Conservation (phyloP, 2,797 vertebrate genomes). For the Cuculus canorus region DNA sequence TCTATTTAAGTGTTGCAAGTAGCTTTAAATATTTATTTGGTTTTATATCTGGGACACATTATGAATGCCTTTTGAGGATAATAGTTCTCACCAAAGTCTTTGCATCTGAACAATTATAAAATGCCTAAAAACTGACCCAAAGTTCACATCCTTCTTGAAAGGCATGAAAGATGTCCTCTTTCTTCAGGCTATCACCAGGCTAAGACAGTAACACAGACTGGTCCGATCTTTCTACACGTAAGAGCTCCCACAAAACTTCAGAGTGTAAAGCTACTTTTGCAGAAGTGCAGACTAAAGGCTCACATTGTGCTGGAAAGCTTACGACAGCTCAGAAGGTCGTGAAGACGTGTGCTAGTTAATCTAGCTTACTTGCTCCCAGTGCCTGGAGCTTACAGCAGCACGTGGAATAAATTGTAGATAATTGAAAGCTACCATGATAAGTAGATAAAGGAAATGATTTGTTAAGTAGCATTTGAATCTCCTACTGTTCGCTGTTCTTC, state of each 20-base stretch:
- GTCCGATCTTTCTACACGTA: background rate
- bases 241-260: background rate
- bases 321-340: background rate
- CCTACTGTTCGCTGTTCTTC: background rate
- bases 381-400: background rate
- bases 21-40: background rate
- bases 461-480: background rate
- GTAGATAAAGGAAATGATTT: background rate
- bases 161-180: background rate
- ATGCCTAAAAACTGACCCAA: background rate
- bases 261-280: background rate
- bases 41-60: background rate
- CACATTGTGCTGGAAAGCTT: background rate
- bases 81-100: background rate
- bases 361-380: background rate
- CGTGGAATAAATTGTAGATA: background rate
- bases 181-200: background rate
- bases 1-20: background rate
- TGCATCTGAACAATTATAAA: background rate
- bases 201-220: background rate
- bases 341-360: background rate
- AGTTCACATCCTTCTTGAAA: background rate
- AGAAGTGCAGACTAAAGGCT: background rate
- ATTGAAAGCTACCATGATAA: background rate
- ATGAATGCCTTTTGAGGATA: background rate